These are phyloP conservation scores for Anabas testudineus DNA, from an alignment of 2,797 vertebrate species.

Conservation along the genomic window DNA sequence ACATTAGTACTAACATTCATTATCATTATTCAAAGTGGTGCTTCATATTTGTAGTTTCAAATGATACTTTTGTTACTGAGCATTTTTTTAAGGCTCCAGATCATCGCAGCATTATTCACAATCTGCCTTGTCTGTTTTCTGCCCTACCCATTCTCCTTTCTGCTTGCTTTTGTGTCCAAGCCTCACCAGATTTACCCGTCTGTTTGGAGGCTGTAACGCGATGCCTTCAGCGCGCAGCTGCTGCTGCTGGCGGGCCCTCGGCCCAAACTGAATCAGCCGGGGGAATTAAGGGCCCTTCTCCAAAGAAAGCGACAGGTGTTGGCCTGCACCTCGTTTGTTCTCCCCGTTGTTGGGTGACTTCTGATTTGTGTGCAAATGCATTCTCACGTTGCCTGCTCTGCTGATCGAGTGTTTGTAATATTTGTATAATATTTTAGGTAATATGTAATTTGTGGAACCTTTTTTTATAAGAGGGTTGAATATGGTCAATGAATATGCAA, in stretches of 20 bases:
- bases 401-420: conserved; percentile 5
- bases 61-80: neutral
- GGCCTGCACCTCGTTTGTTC: conserved; percentile 85
- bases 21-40: neutral
- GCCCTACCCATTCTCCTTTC: conserved; percentile 38
- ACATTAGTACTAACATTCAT: too few species aligned
- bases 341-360: conserved; percentile 74
- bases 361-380: conserved; percentile 68
- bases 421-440: conserved; percentile 8
- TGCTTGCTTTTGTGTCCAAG: conserved; percentile 39
- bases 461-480: neutral
- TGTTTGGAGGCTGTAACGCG: conserved; percentile 88
- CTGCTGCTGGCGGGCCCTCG: conserved; percentile 84
- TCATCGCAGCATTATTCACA: accelerated
- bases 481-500: neutral
- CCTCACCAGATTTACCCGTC: conserved; percentile 62
- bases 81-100: neutral
- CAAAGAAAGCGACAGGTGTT: conserved; percentile 93
- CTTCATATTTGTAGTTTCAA: neutral
- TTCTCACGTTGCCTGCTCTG: conserved; percentile 54
- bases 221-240: conserved; percentile 91
- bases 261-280: conserved; percentile 83
- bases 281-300: conserved; percentile 85
- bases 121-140: neutral
- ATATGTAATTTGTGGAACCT: neutral